Evolutionary conservation across 2,797 vertebrate genomes (phyloP).

Genomic region (Manis crassicaudata): DNA sequence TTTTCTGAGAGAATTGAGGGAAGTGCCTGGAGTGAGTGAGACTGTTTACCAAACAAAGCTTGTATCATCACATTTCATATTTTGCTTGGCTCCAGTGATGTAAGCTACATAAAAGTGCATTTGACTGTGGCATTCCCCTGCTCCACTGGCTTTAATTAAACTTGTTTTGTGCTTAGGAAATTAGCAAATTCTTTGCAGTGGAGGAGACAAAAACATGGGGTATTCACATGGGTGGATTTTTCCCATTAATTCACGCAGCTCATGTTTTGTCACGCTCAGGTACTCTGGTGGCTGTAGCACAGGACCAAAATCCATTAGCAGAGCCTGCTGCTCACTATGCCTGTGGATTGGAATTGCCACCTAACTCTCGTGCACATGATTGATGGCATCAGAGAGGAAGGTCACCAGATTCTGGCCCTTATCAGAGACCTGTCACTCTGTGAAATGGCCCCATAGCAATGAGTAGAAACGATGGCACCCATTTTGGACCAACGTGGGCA

Average conservation of each 20-base stretch:
- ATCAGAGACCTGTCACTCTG: conserved; percentile 63
- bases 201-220: conserved; percentile 41
- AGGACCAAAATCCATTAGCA: conserved; percentile 61
- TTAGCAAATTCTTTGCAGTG: conserved; percentile 74
- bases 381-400: conserved; percentile 57
- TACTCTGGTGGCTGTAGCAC: conserved; percentile 2
- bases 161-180: conserved; percentile 77
- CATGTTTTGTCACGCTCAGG: conserved; percentile 44
- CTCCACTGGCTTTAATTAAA: conserved; percentile 85
- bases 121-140: conserved; percentile 77
- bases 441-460: conserved; percentile 42
- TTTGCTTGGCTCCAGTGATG: conserved; percentile 65
- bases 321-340: conserved; percentile 27
- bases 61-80: conserved; percentile 77
- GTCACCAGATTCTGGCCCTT: conserved; percentile 58
- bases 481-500: not conserved
- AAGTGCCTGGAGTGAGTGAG: conserved; percentile 22
- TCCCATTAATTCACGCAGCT: conserved; percentile 54
- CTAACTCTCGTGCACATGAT: not conserved
- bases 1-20: not conserved
- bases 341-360: conserved; percentile 39
- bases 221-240: conserved; percentile 54
- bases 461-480: conserved; percentile 31
- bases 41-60: conserved; percentile 63
- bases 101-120: conserved; percentile 71